Base-by-base conservation (phyloP, 2,797 vertebrate genomes). In the Arctocebus calabarensis region DNA sequence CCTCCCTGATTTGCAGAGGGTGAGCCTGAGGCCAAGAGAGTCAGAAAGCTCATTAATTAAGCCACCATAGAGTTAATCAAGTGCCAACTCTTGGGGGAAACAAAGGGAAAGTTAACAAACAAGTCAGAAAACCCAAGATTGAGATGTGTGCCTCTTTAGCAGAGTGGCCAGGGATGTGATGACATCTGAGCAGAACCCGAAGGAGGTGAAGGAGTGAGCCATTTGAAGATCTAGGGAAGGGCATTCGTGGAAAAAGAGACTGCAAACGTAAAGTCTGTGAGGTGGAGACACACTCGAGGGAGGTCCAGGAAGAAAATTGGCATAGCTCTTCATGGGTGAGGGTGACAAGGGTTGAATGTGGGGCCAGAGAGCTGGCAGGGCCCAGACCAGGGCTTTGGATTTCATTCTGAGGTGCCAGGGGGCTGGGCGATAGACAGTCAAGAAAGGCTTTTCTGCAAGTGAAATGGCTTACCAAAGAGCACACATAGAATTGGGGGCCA, bases 121-220 rank as follows among this genome's bases (percentile, higher is more conserved):
- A 34, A 48, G 81, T 11, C 20, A 9, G 68, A 25, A 62, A 61
- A n/a, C 70, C 43, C 3, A 32, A 68, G 32, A 40, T 19, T 5
- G 3, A 23, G n/a, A 10, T 0, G 2, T 0, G 22, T 5, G 45
- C 10, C 19, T 73, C 79, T 66, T 40, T 6, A 11, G 32, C 9
- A 2, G 3, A 34, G 57, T 0, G 8, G 74, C 32, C 27, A 16
- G 74, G 27, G 40, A 5, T 8, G 0, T 22, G 19, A 52, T 17
- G 61, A 45, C n/a, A 6, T 3, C 14, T 5, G n/a, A 40, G 61
- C 13, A 34, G 43, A 17, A 10, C 43, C 29, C 1, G 0, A 25
- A 59, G 85, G 29, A 61, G 55, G 62, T 0, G 1, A 34, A 75
- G 12, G 55, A 29, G 17, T 0, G 52, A 71, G 45, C 23, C 37